phyloP scores from a whole-genome alignment of 1,140 invertebrate genomes.

The Halesus radiatus region DNA sequence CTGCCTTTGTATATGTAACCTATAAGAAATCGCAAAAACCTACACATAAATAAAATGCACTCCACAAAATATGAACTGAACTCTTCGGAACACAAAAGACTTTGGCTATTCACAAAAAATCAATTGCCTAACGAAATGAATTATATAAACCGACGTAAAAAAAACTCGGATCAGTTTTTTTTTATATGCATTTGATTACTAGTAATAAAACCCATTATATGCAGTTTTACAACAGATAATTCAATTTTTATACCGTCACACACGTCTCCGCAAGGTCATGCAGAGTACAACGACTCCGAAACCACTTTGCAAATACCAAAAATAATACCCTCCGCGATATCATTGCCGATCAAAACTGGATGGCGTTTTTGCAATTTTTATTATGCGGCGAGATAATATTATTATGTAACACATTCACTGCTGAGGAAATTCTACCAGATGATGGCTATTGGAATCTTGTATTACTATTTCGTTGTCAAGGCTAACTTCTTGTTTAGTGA shows the following conservation, averaged over 20 bases:
- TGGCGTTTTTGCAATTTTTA: conserved; percentile 18
- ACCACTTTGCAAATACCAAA: background rate
- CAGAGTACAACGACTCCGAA: background rate
- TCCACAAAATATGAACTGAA: too few species aligned
- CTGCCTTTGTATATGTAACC: too few species aligned
- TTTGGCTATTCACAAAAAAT: too few species aligned
- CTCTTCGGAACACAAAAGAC: too few species aligned
- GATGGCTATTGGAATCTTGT: background rate
- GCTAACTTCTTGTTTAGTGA: background rate
- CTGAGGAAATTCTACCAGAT: background rate
- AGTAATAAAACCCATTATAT: background rate
- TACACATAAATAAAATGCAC: too few species aligned
- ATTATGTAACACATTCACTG: conserved; percentile 18
- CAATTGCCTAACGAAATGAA: too few species aligned
- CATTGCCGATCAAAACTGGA: background rate
- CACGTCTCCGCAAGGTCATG: conserved; percentile 15
- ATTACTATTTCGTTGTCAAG: conserved; percentile 24
- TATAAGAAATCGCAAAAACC: too few species aligned
- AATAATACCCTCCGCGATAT: background rate
- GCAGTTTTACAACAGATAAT: conserved; percentile 6
- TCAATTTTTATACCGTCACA: background rate
- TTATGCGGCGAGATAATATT: conserved; percentile 7
- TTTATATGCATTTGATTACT: background rate
- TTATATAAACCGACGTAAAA: too few species aligned
- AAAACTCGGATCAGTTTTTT: too few species aligned